phyloP scores from a whole-genome alignment of 2,888 invertebrate genomes.

The Lepeophtheirus nordmannii region DNA sequence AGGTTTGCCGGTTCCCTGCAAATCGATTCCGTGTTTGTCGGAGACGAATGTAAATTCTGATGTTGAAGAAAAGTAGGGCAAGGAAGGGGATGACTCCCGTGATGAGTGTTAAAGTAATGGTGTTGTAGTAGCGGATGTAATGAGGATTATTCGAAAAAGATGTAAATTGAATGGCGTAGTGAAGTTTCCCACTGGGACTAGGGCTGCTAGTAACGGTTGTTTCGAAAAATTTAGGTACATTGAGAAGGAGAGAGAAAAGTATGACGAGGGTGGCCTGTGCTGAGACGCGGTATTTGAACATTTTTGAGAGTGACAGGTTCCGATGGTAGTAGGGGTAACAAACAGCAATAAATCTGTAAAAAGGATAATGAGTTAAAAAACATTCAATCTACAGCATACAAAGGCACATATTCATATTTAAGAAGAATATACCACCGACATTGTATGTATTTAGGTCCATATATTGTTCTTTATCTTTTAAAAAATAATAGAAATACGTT shows the following conservation, averaged over 20 bases:
- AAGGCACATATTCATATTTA: too few relatives aligned
- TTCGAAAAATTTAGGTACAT: conserved; percentile 21
- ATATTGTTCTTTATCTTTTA: too few relatives aligned
- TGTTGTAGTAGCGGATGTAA: conserved; percentile 21
- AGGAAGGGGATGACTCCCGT: conserved; percentile 15
- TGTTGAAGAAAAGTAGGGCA: conserved; percentile 19
- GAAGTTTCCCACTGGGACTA: neutral
- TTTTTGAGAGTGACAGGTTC: neutral
- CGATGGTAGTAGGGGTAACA: conserved; percentile 10
- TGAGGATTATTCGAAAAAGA: conserved; percentile 12
- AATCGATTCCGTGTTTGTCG: conserved; percentile 10
- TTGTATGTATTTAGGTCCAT: too few relatives aligned
- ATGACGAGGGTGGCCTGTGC: conserved; percentile 6
- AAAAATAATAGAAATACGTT: too few relatives aligned
- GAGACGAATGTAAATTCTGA: conserved; percentile 10
- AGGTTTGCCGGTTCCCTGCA: neutral
- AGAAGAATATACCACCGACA: too few relatives aligned
- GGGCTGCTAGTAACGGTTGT: neutral
- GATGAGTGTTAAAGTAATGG: conserved; percentile 8
- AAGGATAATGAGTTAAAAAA: neutral
- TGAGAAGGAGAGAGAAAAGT: conserved; percentile 18
- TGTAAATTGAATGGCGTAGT: neutral
- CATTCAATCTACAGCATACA: too few relatives aligned
- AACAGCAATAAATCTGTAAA: conserved; percentile 12
- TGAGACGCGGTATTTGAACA: conserved; percentile 1